Conservation (phyloP, 2,888 invertebrate genomes). For the Euzophera pinguis region DNA sequence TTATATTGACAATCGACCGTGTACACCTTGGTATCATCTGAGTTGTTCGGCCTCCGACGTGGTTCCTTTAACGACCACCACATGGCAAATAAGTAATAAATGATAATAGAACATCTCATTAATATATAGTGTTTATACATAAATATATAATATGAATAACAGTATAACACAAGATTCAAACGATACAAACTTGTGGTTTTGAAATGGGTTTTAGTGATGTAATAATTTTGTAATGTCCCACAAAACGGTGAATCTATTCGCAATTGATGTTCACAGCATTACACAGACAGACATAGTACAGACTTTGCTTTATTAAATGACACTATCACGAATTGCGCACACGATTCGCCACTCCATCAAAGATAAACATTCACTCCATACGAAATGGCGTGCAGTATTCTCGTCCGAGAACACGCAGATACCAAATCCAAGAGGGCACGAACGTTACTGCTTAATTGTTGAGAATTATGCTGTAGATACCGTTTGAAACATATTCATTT, state of each 20-base stretch:
- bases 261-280: slow-evolving; percentile 31
- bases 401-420: slow-evolving; percentile 10
- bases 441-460: not conserved
- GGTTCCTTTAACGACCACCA: no score
- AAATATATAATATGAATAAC: no score
- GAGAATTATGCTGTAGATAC: not conserved
- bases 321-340: slow-evolving; percentile 64
- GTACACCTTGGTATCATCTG: no score
- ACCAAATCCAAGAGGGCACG: not conserved
- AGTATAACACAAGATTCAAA: no score
- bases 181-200: slow-evolving; percentile 13
- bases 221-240: slow-evolving; percentile 52
- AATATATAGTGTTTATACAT: no score
- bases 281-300: slow-evolving; percentile 44
- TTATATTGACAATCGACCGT: no score
- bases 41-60: no score
- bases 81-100: no score
- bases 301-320: slow-evolving; percentile 58
- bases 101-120: no score
- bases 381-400: slow-evolving; percentile 28
- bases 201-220: slow-evolving; percentile 33
- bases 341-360: slow-evolving; percentile 59
- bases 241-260: slow-evolving; percentile 54
- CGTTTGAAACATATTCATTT: no score
- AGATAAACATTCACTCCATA: slow-evolving; percentile 46